These are phyloP conservation scores for Sphinx pinastri DNA, from an alignment of 2,888 invertebrate species.

Conservation along the genomic window DNA sequence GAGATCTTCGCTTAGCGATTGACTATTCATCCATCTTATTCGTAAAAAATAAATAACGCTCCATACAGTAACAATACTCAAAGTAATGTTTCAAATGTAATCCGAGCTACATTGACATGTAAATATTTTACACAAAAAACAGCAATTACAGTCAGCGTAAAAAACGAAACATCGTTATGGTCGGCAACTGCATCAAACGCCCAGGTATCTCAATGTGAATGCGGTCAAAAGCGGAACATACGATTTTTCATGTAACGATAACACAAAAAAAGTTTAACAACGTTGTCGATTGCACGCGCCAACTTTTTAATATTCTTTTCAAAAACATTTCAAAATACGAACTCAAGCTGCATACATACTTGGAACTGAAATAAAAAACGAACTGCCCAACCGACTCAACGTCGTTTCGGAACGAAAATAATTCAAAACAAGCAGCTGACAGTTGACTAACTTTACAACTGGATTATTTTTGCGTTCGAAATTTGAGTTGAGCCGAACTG, in stretches of 20 bases:
- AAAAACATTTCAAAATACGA: conserved; percentile 25
- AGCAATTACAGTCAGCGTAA: not conserved
- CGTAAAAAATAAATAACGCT: not conserved
- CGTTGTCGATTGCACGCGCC: conserved; percentile 35
- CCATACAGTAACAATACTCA: not conserved
- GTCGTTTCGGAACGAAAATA: conserved; percentile 7
- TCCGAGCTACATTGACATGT: not conserved
- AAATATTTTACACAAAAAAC: not conserved
- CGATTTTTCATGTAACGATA: conserved; percentile 39
- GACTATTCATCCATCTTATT: conserved; percentile 12
- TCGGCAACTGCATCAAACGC: conserved; percentile 18
- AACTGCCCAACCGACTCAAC: too few relatives aligned
- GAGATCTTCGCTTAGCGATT: conserved; percentile 5
- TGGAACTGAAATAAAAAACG: conserved; percentile 23
- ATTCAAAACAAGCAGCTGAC: conserved; percentile 16
- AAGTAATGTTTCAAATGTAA: not conserved
- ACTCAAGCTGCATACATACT: conserved; percentile 6
- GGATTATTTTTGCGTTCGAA: not conserved
- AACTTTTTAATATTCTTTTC: conserved; percentile 24
- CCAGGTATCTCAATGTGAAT: conserved; percentile 32
- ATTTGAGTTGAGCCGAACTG: not conserved
- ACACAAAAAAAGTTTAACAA: conserved; percentile 39
- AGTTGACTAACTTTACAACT: conserved; percentile 8
- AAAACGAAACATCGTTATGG: conserved; percentile 4
- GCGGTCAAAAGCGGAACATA: conserved; percentile 31